Base-by-base conservation (phyloP, 2,797 vertebrate genomes). In the Sebastes trivittatus region DNA sequence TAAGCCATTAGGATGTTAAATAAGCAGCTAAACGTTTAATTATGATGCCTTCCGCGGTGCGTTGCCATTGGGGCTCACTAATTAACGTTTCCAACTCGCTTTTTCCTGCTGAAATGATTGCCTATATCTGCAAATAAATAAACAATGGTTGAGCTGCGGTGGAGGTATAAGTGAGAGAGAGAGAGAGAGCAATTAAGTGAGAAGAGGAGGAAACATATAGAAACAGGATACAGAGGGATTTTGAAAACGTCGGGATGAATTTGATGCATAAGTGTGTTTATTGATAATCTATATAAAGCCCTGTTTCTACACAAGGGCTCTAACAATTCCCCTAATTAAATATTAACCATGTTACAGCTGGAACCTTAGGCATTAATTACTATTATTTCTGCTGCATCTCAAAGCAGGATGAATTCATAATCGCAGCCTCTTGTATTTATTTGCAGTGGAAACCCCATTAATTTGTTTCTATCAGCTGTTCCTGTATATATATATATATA, bases 201-300 rank as follows among this genome's bases (percentile, higher is more conserved):
- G 87, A 81, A 72, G 79, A 76, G 64, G 82, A 85, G 36, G 81
- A 52, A 85, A 84, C 72, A 75, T 78, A 83, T 75, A 80, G 90
- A 89, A 92, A 91, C 77, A 27, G 77, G 91, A 94, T 93, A 86
- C 89, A 83, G 79, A 66, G 64, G 79, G 83, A 90, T 87, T 89
- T 80, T 69, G 73, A 87, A 90, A 83, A 90, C 71, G 84, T 89
- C 82, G 82, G 80, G 77, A 77, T 83, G 80, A 87, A 90, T 93
- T 66, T 93, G 78, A 92, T 86, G 87, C 81, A 89, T 82, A 93
- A 89, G 84, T 83, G 85, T 87, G 84, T 94, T 93, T 95, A 95
- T 95, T 95, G 94, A 94, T 94, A 91, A 95, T 95, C 93, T 89
- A 93, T 94, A 93, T 90, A 90, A 93, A 94, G 89, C 89, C 89